Percentiles rank a stretch among this genome's conserved stretches.
Conservation (phyloP, 1,140 invertebrate species). For the Drosophila cardini region DNA sequence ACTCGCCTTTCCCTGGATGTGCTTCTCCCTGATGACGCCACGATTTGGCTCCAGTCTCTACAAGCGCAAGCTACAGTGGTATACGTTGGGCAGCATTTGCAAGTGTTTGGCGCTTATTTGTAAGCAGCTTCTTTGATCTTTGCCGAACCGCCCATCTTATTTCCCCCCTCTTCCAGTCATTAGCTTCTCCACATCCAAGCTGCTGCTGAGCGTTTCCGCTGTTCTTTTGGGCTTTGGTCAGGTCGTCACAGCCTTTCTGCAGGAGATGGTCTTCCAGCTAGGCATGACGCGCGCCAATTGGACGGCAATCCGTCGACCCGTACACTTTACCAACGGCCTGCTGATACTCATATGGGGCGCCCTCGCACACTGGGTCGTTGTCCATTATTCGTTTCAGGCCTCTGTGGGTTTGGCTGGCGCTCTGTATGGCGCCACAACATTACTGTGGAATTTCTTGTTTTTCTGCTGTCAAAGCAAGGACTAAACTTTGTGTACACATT, state of each 20-base stretch:
- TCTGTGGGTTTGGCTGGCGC: conserved; percentile 71
- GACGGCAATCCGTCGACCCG: conserved; percentile 71
- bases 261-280: conserved; percentile 79
- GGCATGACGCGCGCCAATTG: conserved; percentile 81
- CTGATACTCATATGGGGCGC: conserved; percentile 78
- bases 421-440: conserved; percentile 63
- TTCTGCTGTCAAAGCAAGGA: conserved; percentile 74
- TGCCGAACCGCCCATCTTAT: neutral
- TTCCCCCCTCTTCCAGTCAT: conserved; percentile 57
- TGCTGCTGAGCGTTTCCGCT: conserved; percentile 79
- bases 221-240: conserved; percentile 81
- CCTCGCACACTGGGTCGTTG: conserved; percentile 79
- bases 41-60: conserved; percentile 76
- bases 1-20: conserved; percentile 84
- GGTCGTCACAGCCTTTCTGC: conserved; percentile 79
- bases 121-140: conserved; percentile 43
- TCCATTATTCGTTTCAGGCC: conserved; percentile 76
- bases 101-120: conserved; percentile 78
- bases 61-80: conserved; percentile 79
- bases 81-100: conserved; percentile 75
- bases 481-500: conserved; percentile 24
- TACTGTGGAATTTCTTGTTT: conserved; percentile 80
- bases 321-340: conserved; percentile 79
- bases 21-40: conserved; percentile 83
- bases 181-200: conserved; percentile 80